Base-by-base conservation (phyloP, 2,888 invertebrate species). In the Nesidiocoris tenuis region DNA sequence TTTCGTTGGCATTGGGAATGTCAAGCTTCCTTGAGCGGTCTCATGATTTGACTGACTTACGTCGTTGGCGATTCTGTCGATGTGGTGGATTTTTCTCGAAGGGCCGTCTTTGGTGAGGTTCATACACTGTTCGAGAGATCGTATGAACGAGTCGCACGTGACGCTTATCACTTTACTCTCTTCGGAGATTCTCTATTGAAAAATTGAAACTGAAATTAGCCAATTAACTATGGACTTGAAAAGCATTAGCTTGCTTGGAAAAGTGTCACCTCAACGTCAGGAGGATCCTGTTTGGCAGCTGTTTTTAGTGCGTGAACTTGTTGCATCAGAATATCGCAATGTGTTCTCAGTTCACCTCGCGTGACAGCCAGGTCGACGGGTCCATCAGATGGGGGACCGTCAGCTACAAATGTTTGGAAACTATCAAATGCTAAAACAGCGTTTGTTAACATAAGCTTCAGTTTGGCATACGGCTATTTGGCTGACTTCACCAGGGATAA, bases 71-170 rank as follows among this genome's bases (percentile, higher is more conserved):
- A 68, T 74, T 55, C 76, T 67, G 24, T 79, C 79, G 55, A 63
- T 70, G 66, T 74, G 63, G 24, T 75, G 74, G n/a, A 76, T 67
- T 16, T 76, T 77, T 9, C 76, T 76, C 16, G 77, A 74, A 16
- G 72, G 61, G 57, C 72, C 77, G 21, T 75, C 74, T 25, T 77
- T 77, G 18, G 76, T 76, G 68, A 80, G 66, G 56, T 79, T 77
- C 79, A 93, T 90, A 81, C 92, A 92, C 80, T 92, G 92, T 84
- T 93, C 93, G 80, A 93, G 85, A 21, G 92, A 91, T 82, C 89
- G 87, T 79, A 93, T 92, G 83, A 93, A 93, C 39, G 92, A 92
- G 84, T 93, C 93, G 86, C 93, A 93, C 70, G 93, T 93, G 59
- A 90, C 90, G 77, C 89, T 88, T 55, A 93, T 84, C 79, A 92